Evolutionary conservation across 2,888 invertebrate species (phyloP).

Genomic region (Diabrotica balteata): DNA sequence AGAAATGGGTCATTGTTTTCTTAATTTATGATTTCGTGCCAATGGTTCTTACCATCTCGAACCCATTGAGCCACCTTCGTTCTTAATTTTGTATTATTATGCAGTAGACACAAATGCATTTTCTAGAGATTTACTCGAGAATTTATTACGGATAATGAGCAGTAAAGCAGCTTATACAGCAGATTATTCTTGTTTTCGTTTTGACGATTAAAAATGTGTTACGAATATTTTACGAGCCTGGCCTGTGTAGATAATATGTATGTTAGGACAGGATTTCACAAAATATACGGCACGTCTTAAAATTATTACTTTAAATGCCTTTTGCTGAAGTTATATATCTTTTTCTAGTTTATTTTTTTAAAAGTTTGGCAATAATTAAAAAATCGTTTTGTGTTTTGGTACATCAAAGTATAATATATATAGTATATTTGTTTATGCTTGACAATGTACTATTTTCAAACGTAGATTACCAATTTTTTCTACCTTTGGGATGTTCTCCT

Average conservation of each 20-base stretch:
- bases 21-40: slow-evolving; percentile 2
- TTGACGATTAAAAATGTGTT: background rate
- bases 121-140: slow-evolving; percentile 5
- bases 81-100: background rate
- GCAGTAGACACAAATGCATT: background rate
- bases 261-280: background rate
- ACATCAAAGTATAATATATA: too few relatives aligned
- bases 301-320: too few relatives aligned
- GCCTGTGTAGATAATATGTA: background rate
- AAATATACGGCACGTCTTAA: background rate
- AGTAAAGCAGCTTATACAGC: slow-evolving; percentile 4
- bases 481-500: too few relatives aligned
- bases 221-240: background rate
- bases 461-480: too few relatives aligned
- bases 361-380: too few relatives aligned
- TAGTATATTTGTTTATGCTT: too few relatives aligned
- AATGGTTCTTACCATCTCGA: background rate
- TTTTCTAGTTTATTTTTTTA: too few relatives aligned
- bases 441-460: too few relatives aligned
- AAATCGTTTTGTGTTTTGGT: too few relatives aligned
- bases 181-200: slow-evolving; percentile 2
- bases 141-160: slow-evolving; percentile 8
- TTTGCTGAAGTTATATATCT: too few relatives aligned
- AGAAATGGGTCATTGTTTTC: background rate
- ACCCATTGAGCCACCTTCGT: background rate